Percentiles rank a stretch among this genome's conserved stretches.
These are phyloP conservation scores for Cyclina sinensis DNA, from an alignment of 1,140 invertebrate species.

Conservation along the genomic window DNA sequence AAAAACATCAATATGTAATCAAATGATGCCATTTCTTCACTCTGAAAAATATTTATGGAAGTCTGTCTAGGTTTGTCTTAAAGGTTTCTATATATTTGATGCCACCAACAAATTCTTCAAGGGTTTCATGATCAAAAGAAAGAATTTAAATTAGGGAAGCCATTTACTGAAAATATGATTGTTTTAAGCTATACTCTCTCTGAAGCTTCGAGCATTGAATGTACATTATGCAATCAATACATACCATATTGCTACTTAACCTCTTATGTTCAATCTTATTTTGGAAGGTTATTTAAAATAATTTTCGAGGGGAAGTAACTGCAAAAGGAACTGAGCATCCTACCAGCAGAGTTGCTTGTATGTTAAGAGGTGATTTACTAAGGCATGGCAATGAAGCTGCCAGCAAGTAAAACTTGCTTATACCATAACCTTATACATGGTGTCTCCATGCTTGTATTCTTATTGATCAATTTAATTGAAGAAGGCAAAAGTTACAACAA, in stretches of 20 bases:
- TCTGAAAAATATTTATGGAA: neutral
- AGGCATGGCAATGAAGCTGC: too few species aligned
- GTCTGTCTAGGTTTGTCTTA: neutral
- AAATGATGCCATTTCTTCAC: constrained; percentile 5
- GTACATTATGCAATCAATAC: too few species aligned
- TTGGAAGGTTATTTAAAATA: too few species aligned
- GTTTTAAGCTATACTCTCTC: too few species aligned
- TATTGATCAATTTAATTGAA: constrained; percentile 20
- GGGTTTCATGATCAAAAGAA: constrained; percentile 7
- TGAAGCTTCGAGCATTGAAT: too few species aligned
- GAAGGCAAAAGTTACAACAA: constrained; percentile 4
- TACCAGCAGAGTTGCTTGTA: neutral
- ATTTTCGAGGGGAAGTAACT: neutral
- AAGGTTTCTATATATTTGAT: neutral
- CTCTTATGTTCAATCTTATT: too few species aligned
- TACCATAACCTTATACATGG: too few species aligned
- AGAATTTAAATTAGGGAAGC: too few species aligned
- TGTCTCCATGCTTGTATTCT: neutral
- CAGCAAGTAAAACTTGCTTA: too few species aligned
- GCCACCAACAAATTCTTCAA: neutral
- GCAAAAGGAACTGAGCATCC: neutral
- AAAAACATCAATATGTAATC: constrained; percentile 14
- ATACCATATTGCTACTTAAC: too few species aligned
- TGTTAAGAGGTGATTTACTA: too few species aligned
- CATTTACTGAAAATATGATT: too few species aligned